phyloP scores from a whole-genome alignment of 2,888 invertebrate genomes.

The Tigriopus californicus region DNA sequence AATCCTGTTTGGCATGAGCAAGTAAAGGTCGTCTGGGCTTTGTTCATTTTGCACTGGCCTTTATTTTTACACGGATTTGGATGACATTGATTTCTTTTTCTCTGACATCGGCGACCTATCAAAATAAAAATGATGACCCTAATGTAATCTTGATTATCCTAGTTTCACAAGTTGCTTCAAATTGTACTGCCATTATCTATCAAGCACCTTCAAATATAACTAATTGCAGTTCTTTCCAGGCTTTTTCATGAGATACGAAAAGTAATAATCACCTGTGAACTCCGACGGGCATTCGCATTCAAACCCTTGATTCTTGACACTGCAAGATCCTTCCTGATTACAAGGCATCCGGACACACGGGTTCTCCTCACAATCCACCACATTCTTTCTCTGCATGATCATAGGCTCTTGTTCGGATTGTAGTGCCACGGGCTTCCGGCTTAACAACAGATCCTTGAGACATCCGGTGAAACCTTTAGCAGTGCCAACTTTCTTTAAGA shows the following conservation, averaged over 20 bases:
- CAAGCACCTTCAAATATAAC: too few species aligned
- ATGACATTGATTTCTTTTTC: background rate
- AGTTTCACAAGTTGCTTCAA: too few species aligned
- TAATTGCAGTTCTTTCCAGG: too few species aligned
- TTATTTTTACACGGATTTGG: slow-evolving; percentile 11
- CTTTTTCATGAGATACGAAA: too few species aligned
- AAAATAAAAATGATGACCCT: too few species aligned
- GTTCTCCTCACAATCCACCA: slow-evolving; percentile 7
- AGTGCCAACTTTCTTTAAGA: background rate
- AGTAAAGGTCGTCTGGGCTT: background rate
- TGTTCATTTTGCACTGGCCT: background rate
- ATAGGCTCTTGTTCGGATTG: slow-evolving; percentile 4
- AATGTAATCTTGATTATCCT: too few species aligned
- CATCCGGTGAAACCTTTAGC: slow-evolving; percentile 5
- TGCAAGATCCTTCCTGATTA: background rate
- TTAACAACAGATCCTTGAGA: slow-evolving; percentile 1
- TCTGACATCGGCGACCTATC: slow-evolving; percentile 8
- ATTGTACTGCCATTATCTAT: too few species aligned
- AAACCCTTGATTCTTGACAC: background rate
- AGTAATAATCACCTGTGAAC: background rate
- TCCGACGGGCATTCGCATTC: background rate
- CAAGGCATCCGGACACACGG: slow-evolving; percentile 1
- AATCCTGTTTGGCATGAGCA: background rate
- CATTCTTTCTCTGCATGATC: background rate
- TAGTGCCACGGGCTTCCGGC: background rate